phyloP scores from a whole-genome alignment of 2,888 invertebrate species.

The Mimas tiliae region DNA sequence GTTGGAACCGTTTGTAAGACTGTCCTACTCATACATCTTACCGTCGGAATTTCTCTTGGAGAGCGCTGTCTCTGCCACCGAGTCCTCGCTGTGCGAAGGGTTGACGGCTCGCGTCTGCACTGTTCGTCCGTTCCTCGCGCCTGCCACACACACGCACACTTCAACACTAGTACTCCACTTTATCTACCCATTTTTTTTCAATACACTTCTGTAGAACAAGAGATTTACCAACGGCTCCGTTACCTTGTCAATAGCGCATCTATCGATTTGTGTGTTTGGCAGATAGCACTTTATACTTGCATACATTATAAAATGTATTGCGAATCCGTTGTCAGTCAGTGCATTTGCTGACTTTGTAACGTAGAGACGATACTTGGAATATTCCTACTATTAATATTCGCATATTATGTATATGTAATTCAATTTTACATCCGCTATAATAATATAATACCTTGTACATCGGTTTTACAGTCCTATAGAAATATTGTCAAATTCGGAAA shows the following conservation, averaged over 20 bases:
- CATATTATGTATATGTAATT: slow-evolving; percentile 21
- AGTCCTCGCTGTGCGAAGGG: slow-evolving; percentile 92
- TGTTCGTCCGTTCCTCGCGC: slow-evolving; percentile 73
- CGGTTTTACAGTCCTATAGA: background rate
- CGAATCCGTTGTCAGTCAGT: slow-evolving; percentile 57
- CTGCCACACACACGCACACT: slow-evolving; percentile 80
- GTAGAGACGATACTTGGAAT: background rate
- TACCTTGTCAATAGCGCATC: background rate
- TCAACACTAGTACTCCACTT: slow-evolving; percentile 49
- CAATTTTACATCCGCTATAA: slow-evolving; percentile 6
- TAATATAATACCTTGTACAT: background rate
- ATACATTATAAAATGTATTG: slow-evolving; percentile 11
- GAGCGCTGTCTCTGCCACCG: slow-evolving; percentile 91
- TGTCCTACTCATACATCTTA: slow-evolving; percentile 80
- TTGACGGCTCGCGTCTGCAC: slow-evolving; percentile 78
- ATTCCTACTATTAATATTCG: slow-evolving; percentile 8
- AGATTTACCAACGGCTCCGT: background rate
- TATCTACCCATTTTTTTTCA: slow-evolving; percentile 31
- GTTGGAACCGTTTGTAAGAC: slow-evolving; percentile 32
- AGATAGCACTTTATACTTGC: slow-evolving; percentile 12
- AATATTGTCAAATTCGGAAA: background rate
- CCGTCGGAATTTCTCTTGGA: slow-evolving; percentile 94
- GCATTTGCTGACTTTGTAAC: slow-evolving; percentile 34
- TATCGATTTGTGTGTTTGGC: background rate
- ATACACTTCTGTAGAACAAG: background rate